Percentiles rank a stretch among this genome's conserved stretches.
Evolutionary conservation across 2,113 vertebrate genomes (phyloP).

Genomic region (Bucco capensis): DNA sequence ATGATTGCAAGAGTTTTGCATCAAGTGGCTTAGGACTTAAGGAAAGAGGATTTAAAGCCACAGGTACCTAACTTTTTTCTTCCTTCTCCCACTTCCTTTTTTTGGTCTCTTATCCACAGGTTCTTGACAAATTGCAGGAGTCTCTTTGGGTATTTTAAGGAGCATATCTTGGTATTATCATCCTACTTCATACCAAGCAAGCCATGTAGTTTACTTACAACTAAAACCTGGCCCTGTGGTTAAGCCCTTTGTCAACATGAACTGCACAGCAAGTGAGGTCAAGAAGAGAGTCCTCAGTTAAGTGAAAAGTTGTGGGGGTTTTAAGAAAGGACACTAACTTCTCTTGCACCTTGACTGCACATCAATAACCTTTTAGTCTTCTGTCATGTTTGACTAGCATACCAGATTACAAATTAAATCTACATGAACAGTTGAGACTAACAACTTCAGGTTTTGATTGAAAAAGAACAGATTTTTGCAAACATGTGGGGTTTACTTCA

Average conservation of each 20-base stretch:
- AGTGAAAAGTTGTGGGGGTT: rapidly evolving
- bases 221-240: not conserved
- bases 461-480: not conserved
- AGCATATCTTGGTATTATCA: not conserved
- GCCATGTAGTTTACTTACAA: not conserved
- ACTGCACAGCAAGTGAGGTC: not conserved
- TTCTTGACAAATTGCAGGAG: not conserved
- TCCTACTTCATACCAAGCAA: not conserved
- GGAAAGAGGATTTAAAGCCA: not conserved
- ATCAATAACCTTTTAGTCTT: not conserved
- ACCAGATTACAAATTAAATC: not conserved
- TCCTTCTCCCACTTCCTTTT: not conserved
- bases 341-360: not conserved
- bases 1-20: not conserved
- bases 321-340: not conserved
- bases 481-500: no score
- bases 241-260: not conserved
- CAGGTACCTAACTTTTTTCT: not conserved
- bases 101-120: not conserved
- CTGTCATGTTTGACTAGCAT: not conserved
- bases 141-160: not conserved
- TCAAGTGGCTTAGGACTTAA: not conserved
- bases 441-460: not conserved
- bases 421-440: not conserved
- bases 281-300: not conserved